These are phyloP conservation scores for Festucalex cinctus DNA, from an alignment of 2,113 vertebrate species.

Conservation along the genomic window DNA sequence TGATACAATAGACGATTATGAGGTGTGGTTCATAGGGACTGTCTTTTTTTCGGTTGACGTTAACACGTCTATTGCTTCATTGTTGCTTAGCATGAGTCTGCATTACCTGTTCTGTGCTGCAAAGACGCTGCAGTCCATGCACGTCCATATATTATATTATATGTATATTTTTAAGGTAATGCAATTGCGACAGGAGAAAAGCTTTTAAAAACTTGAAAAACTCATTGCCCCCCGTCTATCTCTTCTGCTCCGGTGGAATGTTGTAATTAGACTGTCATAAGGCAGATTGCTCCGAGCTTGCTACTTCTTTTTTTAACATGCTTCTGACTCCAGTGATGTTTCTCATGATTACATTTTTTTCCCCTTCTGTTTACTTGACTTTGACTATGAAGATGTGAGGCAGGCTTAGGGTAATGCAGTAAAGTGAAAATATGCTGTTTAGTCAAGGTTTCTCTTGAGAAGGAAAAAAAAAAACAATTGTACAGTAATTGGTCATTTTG, in stretches of 20 bases:
- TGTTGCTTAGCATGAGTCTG: conserved; percentile 45
- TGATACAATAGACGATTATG: conserved; percentile 35
- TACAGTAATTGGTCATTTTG: conserved; percentile 60
- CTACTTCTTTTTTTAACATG: conserved; percentile 48
- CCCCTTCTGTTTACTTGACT: conserved; percentile 63
- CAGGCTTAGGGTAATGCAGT: conserved; percentile 47
- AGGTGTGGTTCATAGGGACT: conserved; percentile 15
- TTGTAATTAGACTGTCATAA: conserved; percentile 62
- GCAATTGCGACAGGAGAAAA: conserved; percentile 22
- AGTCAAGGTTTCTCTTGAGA: conserved; percentile 42
- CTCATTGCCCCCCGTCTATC: conserved; percentile 1
- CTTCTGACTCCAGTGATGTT: conserved; percentile 62
- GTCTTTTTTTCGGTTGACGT: conserved; percentile 27
- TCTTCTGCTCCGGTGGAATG: conserved; percentile 48
- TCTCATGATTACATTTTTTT: conserved; percentile 47
- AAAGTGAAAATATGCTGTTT: conserved; percentile 45
- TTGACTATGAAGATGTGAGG: conserved; percentile 51
- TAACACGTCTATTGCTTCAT: conserved; percentile 43
- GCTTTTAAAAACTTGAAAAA: conserved; percentile 28
- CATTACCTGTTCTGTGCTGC: conserved; percentile 42
- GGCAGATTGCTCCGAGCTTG: conserved; percentile 46
- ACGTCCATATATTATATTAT: conserved; percentile 28
- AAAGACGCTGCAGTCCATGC: conserved; percentile 39
- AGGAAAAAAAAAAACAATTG: background rate
- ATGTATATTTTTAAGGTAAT: conserved; percentile 28